phyloP scores from a whole-genome alignment of 2,888 invertebrate species.

The Patella ulyssiponensis region DNA sequence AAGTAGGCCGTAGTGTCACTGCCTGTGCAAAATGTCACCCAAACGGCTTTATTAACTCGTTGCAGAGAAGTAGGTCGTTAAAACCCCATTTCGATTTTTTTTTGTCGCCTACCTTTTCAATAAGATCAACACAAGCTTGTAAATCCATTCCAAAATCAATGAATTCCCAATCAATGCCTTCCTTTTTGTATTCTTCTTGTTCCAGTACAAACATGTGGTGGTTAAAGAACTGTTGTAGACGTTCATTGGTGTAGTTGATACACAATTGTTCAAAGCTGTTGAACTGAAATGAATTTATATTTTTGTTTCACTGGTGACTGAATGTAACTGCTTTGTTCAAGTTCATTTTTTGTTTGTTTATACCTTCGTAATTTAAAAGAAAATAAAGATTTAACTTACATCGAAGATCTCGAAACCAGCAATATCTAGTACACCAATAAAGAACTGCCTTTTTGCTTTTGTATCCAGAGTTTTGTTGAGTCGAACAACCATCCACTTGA shows the following conservation, averaged over 20 bases:
- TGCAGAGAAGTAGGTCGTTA: too few relatives aligned
- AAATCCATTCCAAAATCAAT: slow-evolving; percentile 98
- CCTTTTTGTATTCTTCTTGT: slow-evolving; percentile 95
- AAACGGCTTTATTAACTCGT: too few relatives aligned
- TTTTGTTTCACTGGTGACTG: too few relatives aligned
- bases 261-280: slow-evolving; percentile 98
- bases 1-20: too few relatives aligned
- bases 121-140: slow-evolving; percentile 92
- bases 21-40: too few relatives aligned
- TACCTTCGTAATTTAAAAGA: too few relatives aligned
- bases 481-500: slow-evolving; percentile 93
- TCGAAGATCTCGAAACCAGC: slow-evolving; percentile 99
- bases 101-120: slow-evolving; percentile 72
- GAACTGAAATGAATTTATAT: slow-evolving; percentile 77
- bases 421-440: slow-evolving; percentile 99
- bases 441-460: slow-evolving; percentile 97
- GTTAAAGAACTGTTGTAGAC: slow-evolving; percentile 98
- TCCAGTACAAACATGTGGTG: slow-evolving; percentile 97
- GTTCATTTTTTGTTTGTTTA: too few relatives aligned
- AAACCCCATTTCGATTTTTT: too few relatives aligned
- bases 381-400: slow-evolving; percentile 48
- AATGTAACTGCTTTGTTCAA: too few relatives aligned
- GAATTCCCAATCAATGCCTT: slow-evolving; percentile 95
- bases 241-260: slow-evolving; percentile 98
- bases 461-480: slow-evolving; percentile 99